Base-by-base conservation (phyloP, 2,113 vertebrate species). In the Rattus rattus region DNA sequence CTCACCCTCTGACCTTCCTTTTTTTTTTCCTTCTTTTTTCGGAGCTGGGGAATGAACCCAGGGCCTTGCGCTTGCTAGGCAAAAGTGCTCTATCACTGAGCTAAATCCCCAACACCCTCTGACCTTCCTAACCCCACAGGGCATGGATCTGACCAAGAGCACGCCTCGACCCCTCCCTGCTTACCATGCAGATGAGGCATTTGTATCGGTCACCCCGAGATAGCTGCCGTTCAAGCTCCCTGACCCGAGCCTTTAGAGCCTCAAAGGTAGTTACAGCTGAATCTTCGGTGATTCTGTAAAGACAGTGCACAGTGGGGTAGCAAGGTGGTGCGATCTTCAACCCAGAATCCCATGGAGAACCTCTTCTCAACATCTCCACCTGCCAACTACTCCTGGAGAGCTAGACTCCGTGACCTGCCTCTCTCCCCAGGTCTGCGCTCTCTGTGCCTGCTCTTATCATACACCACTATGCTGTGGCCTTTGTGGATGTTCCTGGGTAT, bases 181-280 rank as follows among this genome's bases (percentile, higher is more conserved):
- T 99, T 98, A 99, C 99, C 99, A 99, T 99, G 99, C 99, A 99
- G 98, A 99, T 99, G 98, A 99, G 99, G 99, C 99, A 99, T 99
- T 99, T 99, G 99, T 99, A 99, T 96, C 99, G 98, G 98, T 99
- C 99, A 97, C 99, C 99, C 98, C 99, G 98, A 97, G 99, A 99
- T 72, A 99, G 99, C 98, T 99, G 99, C 98, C 99, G 99, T 99
- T 99, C 99, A 98, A 99, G 99, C 98, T 99, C 99, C 98, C 99
- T 99, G 98, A 99, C 99, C 94, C 99, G 99, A 98, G 99, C 99
- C 99, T 99, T 99, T 98, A 99, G 99, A 47, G 99, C 99, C 98
- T 99, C 99, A 98, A 99, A 99, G 30, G 99, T 99, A 98, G 99
- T 99, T 93, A 99, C 99, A 94, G 99, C 99, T 12, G 99, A 99